Evolutionary conservation across 2,797 vertebrate species (phyloP).

Genomic region (Chrysocyon brachyurus): DNA sequence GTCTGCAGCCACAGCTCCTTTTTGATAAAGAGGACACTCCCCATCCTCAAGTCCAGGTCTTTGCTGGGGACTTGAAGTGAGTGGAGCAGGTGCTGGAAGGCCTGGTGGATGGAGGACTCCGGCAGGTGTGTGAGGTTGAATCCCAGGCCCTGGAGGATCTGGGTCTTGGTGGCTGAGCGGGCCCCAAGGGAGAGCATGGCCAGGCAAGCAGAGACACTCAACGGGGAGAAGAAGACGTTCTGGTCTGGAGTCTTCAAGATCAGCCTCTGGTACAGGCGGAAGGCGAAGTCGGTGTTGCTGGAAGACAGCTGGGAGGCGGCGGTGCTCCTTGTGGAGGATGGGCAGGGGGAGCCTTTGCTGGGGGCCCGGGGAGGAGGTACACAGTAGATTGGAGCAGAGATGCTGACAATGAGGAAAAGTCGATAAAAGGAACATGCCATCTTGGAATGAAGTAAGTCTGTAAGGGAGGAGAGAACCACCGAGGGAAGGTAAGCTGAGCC

Average conservation of each 20-base stretch:
- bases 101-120: constrained; percentile 87
- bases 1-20: constrained; percentile 82
- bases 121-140: constrained; percentile 88
- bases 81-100: constrained; percentile 87
- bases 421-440: constrained; percentile 78
- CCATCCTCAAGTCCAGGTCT: constrained; percentile 85
- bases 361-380: neutral
- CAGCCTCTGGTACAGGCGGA: constrained; percentile 90
- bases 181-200: constrained; percentile 92
- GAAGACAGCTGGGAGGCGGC: constrained; percentile 57
- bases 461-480: constrained; percentile 58
- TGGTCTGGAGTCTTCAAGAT: constrained; percentile 80
- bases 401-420: constrained; percentile 76
- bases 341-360: neutral
- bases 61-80: constrained; percentile 76
- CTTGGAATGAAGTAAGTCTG: constrained; percentile 76
- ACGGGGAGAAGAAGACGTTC: constrained; percentile 94
- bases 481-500: neutral
- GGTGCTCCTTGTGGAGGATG: neutral
- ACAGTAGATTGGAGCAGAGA: constrained; percentile 72
- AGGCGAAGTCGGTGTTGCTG: constrained; percentile 90
- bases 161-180: constrained; percentile 87
- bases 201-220: constrained; percentile 92
- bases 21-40: constrained; percentile 91
- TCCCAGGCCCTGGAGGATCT: constrained; percentile 90